phyloP scores from a whole-genome alignment of 2,113 vertebrate genomes.

The Acinonyx jubatus region DNA sequence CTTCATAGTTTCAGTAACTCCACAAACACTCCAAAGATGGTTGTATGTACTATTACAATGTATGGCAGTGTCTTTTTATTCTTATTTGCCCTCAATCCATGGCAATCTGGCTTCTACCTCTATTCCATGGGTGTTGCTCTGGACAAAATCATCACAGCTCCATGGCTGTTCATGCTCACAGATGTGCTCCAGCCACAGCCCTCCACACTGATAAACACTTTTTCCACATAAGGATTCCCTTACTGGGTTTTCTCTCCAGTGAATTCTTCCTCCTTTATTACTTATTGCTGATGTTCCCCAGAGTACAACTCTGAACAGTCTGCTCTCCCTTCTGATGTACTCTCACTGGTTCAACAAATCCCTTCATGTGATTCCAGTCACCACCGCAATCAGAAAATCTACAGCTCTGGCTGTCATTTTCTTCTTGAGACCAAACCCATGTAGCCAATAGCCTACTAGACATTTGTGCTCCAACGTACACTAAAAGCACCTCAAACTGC shows the following conservation, averaged over 20 bases:
- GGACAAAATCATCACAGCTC: not conserved
- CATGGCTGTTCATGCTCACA: not conserved
- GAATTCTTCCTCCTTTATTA: not conserved
- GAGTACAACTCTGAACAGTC: not conserved
- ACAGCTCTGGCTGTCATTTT: not conserved
- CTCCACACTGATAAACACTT: not conserved
- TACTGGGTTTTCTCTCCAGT: not conserved
- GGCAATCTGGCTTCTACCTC: not conserved
- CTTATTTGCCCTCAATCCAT: not conserved
- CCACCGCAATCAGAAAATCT: not conserved
- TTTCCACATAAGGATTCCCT: not conserved
- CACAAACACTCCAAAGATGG: not conserved
- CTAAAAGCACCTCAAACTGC: not conserved
- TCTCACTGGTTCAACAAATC: not conserved
- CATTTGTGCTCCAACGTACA: not conserved
- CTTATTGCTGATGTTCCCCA: not conserved
- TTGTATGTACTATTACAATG: not conserved
- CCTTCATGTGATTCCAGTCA: not conserved
- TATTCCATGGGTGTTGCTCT: not conserved
- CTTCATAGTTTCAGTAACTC: not conserved
- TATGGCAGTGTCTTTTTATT: not conserved
- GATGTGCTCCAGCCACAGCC: accelerated
- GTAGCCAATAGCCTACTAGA: not conserved
- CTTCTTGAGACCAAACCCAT: not conserved
- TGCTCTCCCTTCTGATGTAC: not conserved